Evolutionary conservation across 1,140 invertebrate genomes (phyloP).

Genomic region (Temnothorax nylanderi): DNA sequence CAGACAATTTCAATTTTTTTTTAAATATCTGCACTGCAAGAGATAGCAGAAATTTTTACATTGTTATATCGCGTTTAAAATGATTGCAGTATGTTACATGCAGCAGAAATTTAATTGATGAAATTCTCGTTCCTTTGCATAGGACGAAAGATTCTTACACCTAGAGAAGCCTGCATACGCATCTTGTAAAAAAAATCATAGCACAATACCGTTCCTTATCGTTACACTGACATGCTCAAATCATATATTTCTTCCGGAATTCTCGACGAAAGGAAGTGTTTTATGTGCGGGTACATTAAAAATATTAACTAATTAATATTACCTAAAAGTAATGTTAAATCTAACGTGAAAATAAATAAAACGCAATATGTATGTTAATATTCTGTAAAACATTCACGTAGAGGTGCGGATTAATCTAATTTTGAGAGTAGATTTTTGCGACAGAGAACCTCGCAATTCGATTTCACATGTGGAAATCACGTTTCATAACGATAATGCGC

Average conservation of each 20-base stretch:
- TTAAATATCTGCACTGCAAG: not conserved
- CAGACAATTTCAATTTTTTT: not conserved
- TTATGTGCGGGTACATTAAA: constrained; percentile 33
- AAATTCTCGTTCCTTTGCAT: not conserved
- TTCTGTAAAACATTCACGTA: not conserved
- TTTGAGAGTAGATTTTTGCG: not conserved
- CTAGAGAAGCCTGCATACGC: constrained; percentile 1
- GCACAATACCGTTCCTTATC: not conserved
- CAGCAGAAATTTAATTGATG: not conserved
- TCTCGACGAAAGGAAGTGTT: not conserved
- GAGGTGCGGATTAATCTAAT: constrained; percentile 19
- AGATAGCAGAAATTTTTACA: constrained; percentile 12
- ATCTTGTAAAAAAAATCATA: not conserved
- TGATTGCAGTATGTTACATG: constrained; percentile 16
- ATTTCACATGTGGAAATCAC: not conserved
- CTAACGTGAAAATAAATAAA: constrained; percentile 49
- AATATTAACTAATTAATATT: not conserved
- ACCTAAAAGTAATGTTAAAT: constrained; percentile 14
- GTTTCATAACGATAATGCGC: constrained; percentile 12
- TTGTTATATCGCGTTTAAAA: not conserved
- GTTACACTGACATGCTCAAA: not conserved
- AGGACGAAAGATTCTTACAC: not conserved
- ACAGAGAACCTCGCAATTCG: not conserved
- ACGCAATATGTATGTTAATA: constrained; percentile 5
- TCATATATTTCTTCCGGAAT: not conserved